A percentile compares a stretch with the other conserved stretches of the same genome.
Evolutionary conservation across 2,888 invertebrate genomes (phyloP).

Genomic region (Nomada flava): DNA sequence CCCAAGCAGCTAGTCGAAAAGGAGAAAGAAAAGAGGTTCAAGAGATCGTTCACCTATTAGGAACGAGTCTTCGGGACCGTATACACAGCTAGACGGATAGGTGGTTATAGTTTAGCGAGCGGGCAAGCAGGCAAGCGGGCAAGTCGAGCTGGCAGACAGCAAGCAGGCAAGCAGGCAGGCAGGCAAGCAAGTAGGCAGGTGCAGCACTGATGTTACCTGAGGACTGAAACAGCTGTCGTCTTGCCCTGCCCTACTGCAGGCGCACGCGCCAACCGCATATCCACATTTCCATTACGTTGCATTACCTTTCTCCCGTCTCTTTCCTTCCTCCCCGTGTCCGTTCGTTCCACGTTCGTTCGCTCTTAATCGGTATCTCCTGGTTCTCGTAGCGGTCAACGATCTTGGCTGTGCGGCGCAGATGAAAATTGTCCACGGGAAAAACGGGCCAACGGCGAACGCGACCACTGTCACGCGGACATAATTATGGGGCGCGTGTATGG

Average conservation of each 20-base stretch:
- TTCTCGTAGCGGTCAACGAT: conserved; percentile 79
- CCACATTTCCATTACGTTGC: conserved; percentile 78
- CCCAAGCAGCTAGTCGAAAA: neutral
- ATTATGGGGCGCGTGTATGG: neutral
- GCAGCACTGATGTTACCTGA: conserved; percentile 80
- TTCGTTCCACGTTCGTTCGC: conserved; percentile 39
- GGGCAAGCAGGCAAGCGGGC: conserved; percentile 49
- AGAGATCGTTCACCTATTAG: conserved; percentile 41
- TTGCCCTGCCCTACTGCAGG: conserved; percentile 79
- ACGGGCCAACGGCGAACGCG: conserved; percentile 19
- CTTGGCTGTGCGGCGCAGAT: conserved; percentile 64
- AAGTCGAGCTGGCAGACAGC: conserved; percentile 53
- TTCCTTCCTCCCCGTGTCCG: conserved; percentile 57
- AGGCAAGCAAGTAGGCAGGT: conserved; percentile 75
- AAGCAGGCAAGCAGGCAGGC: conserved; percentile 62
- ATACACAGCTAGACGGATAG: conserved; percentile 46
- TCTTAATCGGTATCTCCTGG: conserved; percentile 69
- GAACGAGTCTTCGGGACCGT: conserved; percentile 3
- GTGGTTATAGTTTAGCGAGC: conserved; percentile 51
- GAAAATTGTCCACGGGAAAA: conserved; percentile 67
- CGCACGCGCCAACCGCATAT: conserved; percentile 80
- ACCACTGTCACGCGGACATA: neutral
- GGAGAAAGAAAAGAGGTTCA: neutral
- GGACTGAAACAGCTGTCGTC: conserved; percentile 82
- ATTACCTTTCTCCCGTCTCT: conserved; percentile 66